Conservation (phyloP, 2,113 vertebrate genomes). For the Hemiscyllium ocellatum region DNA sequence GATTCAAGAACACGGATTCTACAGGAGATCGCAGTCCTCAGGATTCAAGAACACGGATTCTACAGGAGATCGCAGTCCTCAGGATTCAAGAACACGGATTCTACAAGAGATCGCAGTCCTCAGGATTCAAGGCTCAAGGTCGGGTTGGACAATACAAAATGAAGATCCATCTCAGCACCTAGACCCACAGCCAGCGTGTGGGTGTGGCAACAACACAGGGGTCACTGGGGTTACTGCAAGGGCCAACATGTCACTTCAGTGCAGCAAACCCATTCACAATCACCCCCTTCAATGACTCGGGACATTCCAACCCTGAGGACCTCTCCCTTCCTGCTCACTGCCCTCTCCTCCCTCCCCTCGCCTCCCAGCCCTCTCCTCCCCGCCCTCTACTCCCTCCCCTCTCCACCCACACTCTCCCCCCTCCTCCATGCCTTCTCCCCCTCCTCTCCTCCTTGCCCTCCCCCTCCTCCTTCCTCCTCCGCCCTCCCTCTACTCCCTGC, state of each 20-base stretch:
- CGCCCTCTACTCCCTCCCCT: too few species aligned
- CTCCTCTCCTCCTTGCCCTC: too few species aligned
- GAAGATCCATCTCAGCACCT: background rate
- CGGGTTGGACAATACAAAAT: background rate
- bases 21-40: too few species aligned
- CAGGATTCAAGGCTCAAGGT: background rate
- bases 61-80: background rate
- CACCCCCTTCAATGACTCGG: background rate
- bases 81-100: too few species aligned
- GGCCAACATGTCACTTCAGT: background rate
- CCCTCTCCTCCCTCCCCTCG: background rate
- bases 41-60: background rate
- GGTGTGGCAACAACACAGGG: background rate
- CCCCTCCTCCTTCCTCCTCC: too few species aligned
- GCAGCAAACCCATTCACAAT: background rate
- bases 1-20: too few species aligned
- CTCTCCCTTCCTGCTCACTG: background rate
- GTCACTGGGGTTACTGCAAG: background rate
- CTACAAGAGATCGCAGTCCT: too few species aligned
- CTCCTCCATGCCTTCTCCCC: too few species aligned
- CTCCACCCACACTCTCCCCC: background rate
- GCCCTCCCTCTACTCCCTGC: background rate
- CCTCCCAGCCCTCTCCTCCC: too few species aligned
- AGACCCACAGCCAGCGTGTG: background rate
- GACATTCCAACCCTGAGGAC: background rate